Evolutionary conservation across 2,797 vertebrate genomes (phyloP), one percentile per base, ranked within the genome.

Genomic region (Galagoides demidoff): DNA sequence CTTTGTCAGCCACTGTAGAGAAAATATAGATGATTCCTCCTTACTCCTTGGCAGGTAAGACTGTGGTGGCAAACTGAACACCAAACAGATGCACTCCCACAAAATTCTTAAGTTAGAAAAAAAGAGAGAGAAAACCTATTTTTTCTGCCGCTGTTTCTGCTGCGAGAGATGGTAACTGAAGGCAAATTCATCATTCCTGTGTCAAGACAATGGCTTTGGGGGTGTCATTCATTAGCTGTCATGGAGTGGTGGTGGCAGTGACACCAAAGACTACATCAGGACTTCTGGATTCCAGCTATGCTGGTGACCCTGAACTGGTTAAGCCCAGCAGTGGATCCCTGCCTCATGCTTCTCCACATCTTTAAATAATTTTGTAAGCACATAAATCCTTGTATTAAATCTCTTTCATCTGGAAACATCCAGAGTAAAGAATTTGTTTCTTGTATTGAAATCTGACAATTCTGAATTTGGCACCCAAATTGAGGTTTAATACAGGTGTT

Each of bases 281-380:
- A 89, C 52, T 52, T 73, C 64, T 57, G 71, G 7, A n/a, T 70
- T 55, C 78, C 37, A 22, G 19, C 19, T 27, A n/a, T 68, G 49
- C 25, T 86, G 57, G 13, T 90, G 76, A 95, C 29, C 27, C 92
- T 83, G 49, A 79, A 82, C 25, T 76, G 34, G 39, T 8, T 73
- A 88, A 89, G 57, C 27, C 31, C 22, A 64, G 27, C 34, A 4
- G 0, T 71, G 31, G 25, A 43, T 66, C 43, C 55, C 73, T 20
- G 25, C 22, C n/a, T 79, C 31, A 59, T 55, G 2, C 49, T 61
- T 45, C 70, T 49, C 59, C 16, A 49, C 25, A 57, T 87, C 71
- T 82, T 95, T 85, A 81, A 59, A 73, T 85, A 29, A 77, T 85
- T 94, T 95, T 90, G 14, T 78, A 45, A 95, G 71, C n/a, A 88